A percentile compares a stretch with the other conserved stretches of the same genome.
Evolutionary conservation across 2,888 invertebrate genomes (phyloP).

Genomic region (Lepidochitona cinerea): DNA sequence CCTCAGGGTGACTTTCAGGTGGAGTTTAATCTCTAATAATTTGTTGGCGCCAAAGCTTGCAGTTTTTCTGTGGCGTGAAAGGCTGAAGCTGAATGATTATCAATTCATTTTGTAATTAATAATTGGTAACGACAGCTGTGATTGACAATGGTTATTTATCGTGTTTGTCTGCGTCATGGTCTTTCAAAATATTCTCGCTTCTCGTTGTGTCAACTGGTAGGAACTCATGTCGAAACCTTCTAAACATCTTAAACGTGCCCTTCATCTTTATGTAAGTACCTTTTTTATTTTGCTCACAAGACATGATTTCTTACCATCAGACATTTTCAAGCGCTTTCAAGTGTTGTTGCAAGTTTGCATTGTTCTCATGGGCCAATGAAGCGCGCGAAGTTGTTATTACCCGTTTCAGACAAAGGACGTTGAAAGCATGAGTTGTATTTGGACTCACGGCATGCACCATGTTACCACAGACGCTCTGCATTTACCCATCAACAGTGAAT

Average conservation of each 20-base stretch:
- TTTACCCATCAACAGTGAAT: neutral
- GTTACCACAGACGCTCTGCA: conserved; percentile 6
- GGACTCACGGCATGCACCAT: conserved; percentile 8
- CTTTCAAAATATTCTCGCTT: conserved; percentile 8
- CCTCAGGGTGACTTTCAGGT: neutral
- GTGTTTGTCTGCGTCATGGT: conserved; percentile 6
- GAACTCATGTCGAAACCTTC: neutral
- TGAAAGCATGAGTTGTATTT: neutral
- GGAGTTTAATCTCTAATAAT: neutral
- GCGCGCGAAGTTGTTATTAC: conserved; percentile 1
- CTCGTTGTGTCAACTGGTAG: neutral
- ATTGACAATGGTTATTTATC: conserved; percentile 3
- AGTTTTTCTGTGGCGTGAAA: conserved; percentile 4
- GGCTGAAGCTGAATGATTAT: neutral
- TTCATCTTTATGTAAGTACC: neutral
- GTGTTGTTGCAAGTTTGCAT: conserved; percentile 9
- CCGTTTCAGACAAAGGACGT: conserved; percentile 4
- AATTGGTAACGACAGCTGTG: conserved; percentile 1
- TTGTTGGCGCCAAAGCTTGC: conserved; percentile 6
- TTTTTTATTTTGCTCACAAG: neutral
- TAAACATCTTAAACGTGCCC: neutral
- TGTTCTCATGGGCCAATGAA: conserved; percentile 6
- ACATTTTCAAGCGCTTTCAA: neutral
- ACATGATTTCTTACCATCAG: neutral
- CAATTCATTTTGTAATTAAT: neutral